These are phyloP conservation scores for Eulemur mongoz DNA, from an alignment of 2,797 vertebrate species.

Conservation along the genomic window DNA sequence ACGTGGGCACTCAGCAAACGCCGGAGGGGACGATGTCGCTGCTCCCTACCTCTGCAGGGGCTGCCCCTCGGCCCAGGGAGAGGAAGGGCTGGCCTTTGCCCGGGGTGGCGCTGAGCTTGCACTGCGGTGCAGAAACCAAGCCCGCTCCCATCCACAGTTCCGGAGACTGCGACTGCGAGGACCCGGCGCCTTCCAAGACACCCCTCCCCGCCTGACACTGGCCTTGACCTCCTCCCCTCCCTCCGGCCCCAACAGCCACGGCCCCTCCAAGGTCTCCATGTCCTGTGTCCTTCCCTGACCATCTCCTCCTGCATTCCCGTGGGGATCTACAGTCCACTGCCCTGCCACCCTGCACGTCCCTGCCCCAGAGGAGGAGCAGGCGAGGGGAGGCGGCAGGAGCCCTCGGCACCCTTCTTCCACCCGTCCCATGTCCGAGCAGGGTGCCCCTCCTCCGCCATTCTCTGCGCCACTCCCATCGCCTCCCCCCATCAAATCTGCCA, in stretches of 20 bases:
- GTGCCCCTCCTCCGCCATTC: not conserved
- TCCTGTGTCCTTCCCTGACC: not conserved
- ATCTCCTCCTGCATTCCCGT: not conserved
- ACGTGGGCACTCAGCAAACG: fast-evolving
- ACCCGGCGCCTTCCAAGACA: not conserved
- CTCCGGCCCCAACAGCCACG: not conserved
- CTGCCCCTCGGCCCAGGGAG: not conserved
- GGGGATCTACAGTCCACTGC: not conserved
- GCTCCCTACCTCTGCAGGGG: not conserved
- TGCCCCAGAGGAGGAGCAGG: not conserved
- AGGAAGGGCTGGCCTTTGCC: not conserved
- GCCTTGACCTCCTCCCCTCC: not conserved
- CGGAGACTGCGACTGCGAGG: not conserved
- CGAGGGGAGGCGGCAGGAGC: not conserved
- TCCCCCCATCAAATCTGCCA: not conserved
- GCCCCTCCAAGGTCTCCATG: not conserved
- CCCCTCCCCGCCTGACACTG: too few relatives aligned
- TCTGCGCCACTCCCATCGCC: not conserved
- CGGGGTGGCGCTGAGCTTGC: not conserved
- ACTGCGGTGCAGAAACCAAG: fast-evolving
- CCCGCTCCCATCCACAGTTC: fast-evolving
- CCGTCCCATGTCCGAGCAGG: not conserved
- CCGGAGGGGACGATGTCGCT: not conserved
- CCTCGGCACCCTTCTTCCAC: not conserved
- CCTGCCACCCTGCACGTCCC: not conserved